Evolutionary conservation across 2,888 invertebrate species (phyloP).

Genomic region (Drosophila picticornis): DNA sequence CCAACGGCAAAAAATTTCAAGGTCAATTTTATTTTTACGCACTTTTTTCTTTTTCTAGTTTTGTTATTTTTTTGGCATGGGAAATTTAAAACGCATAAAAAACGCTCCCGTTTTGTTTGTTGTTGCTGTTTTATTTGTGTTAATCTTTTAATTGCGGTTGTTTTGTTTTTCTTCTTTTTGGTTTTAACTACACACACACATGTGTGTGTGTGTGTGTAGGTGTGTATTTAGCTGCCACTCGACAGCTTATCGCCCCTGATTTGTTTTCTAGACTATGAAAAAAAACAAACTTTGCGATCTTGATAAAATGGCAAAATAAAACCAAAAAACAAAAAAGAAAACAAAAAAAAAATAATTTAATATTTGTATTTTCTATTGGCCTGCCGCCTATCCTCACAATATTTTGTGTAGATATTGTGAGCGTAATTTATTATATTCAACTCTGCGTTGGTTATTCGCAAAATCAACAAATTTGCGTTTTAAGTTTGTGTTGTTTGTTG

Average conservation of each 20-base stretch:
- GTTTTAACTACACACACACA: background rate
- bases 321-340: constrained; percentile 14
- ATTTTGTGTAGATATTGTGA: constrained; percentile 31
- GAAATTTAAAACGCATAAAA: constrained; percentile 81
- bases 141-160: constrained; percentile 78
- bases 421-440: constrained; percentile 64
- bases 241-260: constrained; percentile 72
- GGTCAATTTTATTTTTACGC: constrained; percentile 79
- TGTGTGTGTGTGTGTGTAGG: constrained; percentile 29
- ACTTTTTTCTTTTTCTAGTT: constrained; percentile 45
- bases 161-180: constrained; percentile 59
- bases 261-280: constrained; percentile 69
- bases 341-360: constrained; percentile 41
- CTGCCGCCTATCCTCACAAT: constrained; percentile 15
- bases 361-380: constrained; percentile 58
- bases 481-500: constrained; percentile 17
- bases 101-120: constrained; percentile 25
- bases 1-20: constrained; percentile 57
- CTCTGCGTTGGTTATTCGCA: constrained; percentile 53
- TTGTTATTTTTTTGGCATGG: constrained; percentile 47
- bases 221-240: constrained; percentile 69
- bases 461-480: constrained; percentile 57
- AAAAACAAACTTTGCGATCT: constrained; percentile 60
- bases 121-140: constrained; percentile 52
- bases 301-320: constrained; percentile 61